Evolutionary conservation across 2,888 invertebrate species (phyloP), one percentile per base, ranked within the genome.

Genomic region (Stratiomys singularior): DNA sequence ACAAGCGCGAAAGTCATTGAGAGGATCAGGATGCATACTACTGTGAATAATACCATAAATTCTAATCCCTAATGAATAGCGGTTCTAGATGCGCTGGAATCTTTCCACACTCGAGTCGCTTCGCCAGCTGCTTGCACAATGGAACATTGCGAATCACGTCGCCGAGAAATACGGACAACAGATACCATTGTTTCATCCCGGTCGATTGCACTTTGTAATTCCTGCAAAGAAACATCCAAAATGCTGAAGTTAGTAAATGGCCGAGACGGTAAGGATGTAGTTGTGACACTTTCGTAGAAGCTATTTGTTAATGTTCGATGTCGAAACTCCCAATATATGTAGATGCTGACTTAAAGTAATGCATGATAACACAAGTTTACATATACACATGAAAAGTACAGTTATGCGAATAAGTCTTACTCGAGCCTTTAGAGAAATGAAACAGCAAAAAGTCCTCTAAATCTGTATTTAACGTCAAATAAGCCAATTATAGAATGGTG

Each of bases 101-200:
- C 81, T 87, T 85, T 82, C 87, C 86, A 85, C 91, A 91, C 79
- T 87, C 88, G 84, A 92, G 90, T 83, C 92, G 88, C 85, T 95
- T 95, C 79, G 92, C 93, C 82, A 95, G 89, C 85, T 94, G 93
- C 84, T 92, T 93, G 86, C 95, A 96, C 77, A 96, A 90, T 82
- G 90, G 91, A 15, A 94, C 92, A 77, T 94, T 94, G 21, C 93
- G 93, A 79, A 95, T 92, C 83, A 95, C 94, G 87, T 96, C 94
- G 30, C 95, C 95, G 78, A 96, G 88, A 87, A 95, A 95, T 80
- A 95, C 93, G 84, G 95, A 95, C 81, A 95, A 90, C 47, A 96
- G 89, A 86, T 94, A 95, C 88, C 93, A 93, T 88, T 95, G 93
- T 86, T 94, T 93, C 84, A 91, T 91, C 82, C 91, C 91, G 82